Evolutionary conservation across 2,797 vertebrate genomes (phyloP), one percentile per base, ranked within the genome.

Genomic region (Malurus splendens): DNA sequence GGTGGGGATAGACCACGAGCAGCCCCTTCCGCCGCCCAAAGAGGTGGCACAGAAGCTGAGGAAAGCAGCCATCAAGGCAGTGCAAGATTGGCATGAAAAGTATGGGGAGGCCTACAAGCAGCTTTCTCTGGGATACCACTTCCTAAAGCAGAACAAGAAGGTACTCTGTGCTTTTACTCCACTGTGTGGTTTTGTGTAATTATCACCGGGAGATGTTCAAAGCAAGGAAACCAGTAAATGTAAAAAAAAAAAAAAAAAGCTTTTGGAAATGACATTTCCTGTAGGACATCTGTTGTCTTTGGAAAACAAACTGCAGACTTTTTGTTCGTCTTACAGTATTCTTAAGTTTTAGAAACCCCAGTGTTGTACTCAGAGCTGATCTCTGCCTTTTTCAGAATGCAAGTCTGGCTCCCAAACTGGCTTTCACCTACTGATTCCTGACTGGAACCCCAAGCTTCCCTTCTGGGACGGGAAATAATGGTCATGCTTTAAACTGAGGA

Each of bases 61-160:
- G 95, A 96, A 93, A 20, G 96, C 95, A 2, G 98, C 98, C 32
- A 95, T 98, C 45, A 96, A 90, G 82, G 97, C 98, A 0, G 86
- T 99, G 25, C 98, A 98, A 3, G 95, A 95, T 0, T 99, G 99
- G 99, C 98, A 98, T 5, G 93, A 95, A 18, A 96, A 95, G 1
- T 99, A 98, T 0, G 99, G 99, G 4, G 86, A 97, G 3, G 98
- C 98, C 19, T 99, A 99, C 90, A 99, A 99, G 97, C 98, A 99
- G 95, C 97, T 99, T 17, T 96, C 98, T 5, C 92, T 99, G 87
- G 99, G 99, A 50, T 99, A 98, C 89, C 97, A 98, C 92, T 99
- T 99, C 82, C 96, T 99, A 32, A 98, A 98, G 78, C 98, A 98
- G 86, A 98, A 98, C 60, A 99, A 99, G 90, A 99, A 99, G 98